Evolutionary conservation across 2,797 vertebrate genomes (phyloP), one percentile per base, ranked within the genome.

Genomic region (Toxotes lorentzi): DNA sequence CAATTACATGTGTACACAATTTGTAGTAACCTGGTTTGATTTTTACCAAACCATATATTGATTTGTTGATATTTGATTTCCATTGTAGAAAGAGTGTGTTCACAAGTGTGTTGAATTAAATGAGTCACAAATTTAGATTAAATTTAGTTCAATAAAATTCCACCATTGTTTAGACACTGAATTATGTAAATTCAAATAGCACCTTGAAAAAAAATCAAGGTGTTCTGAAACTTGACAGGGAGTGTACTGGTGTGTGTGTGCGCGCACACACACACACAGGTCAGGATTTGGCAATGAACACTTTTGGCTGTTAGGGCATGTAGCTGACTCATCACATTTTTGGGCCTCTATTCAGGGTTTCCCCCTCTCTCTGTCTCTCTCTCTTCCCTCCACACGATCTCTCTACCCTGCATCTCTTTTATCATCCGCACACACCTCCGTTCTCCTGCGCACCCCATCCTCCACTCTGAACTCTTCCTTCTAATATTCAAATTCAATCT

Each of bases 311-410:
- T 68, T 64, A 66, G 69, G 59, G 78, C 16, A 63, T 77, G 57
- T 17, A 23, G 72, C 84, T 61, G 69, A 82, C 61, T 85, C 76
- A 70, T 83, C 81, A 27, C 40, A 77, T 86, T 79, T 76, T 57
- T 21, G 32, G 38, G 62, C 56, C 11, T 80, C 38, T 30, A 41
- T 64, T 80, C 76, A 62, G 68, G 63, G 48, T 67, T 85, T 56
- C 56, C 50, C 11, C 48, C 51, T 58, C 27, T 53, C 51, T 58
- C 27, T 30, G 27, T 30, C 27, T 30, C 14, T 53, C 50, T 45
- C 51, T 53, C 51, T 58, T 53, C 35, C 50, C 35, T 68, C 30
- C 30, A 32, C 63, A 32, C 34, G 24, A 19, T 35, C 57, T 59
- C 65, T 54, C 54, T 34, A 38, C 70, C 21, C 51, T 51, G 50